Conservation (phyloP, 2,797 vertebrate species). For the Holocentrus rufus region DNA sequence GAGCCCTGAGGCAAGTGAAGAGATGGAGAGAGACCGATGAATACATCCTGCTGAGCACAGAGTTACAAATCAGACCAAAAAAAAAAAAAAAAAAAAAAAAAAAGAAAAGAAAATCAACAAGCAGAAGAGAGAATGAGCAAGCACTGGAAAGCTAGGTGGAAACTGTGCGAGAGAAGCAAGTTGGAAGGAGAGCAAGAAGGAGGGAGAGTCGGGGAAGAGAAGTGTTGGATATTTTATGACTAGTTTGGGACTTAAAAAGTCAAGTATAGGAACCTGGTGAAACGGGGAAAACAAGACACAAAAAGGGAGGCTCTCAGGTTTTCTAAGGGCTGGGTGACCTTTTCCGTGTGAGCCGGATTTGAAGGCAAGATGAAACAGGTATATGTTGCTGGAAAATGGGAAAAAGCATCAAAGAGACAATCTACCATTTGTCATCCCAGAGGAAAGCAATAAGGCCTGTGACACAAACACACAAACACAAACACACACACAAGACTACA, state of each 20-base stretch:
- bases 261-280: conserved; percentile 38
- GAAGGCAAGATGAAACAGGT: conserved; percentile 45
- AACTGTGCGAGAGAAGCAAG: conserved; percentile 31
- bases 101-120: conserved; percentile 25
- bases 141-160: conserved; percentile 25
- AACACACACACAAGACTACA: conserved; percentile 22
- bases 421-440: conserved; percentile 50
- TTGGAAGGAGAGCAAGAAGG: conserved; percentile 23
- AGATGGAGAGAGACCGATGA: conserved; percentile 14
- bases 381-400: conserved; percentile 42
- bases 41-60: conserved; percentile 36
- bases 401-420: conserved; percentile 40
- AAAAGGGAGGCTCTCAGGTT: conserved; percentile 31
- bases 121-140: conserved; percentile 18
- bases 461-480: conserved; percentile 53
- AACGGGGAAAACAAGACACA: conserved; percentile 36
- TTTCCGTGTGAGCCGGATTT: conserved; percentile 40
- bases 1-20: conserved; percentile 46
- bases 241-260: conserved; percentile 44
- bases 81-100: no score
- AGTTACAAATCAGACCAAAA: conserved; percentile 40
- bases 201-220: conserved; percentile 24
- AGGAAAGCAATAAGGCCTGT: conserved; percentile 47
- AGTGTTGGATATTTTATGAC: conserved; percentile 26
- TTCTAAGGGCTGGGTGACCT: conserved; percentile 57